Conservation (phyloP, 2,113 vertebrate species). For the Emberiza fucata region DNA sequence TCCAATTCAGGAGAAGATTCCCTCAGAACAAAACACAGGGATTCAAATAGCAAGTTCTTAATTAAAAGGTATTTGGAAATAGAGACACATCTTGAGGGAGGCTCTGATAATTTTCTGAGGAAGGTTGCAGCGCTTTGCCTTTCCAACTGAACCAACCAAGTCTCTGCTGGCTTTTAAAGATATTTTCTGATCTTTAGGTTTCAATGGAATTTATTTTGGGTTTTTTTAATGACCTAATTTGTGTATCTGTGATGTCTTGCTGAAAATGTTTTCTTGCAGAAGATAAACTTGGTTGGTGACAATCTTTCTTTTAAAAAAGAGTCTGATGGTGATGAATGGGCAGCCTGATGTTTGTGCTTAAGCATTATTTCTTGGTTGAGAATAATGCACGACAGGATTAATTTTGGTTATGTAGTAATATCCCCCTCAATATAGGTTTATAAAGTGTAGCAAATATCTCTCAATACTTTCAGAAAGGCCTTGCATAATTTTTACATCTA, state of each 20-base stretch:
- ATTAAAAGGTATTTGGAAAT: background rate
- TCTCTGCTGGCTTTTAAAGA: background rate
- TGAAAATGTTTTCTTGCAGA: background rate
- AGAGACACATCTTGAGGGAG: background rate
- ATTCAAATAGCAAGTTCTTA: background rate
- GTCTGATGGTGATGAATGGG: background rate
- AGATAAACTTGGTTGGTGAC: background rate
- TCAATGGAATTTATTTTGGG: background rate
- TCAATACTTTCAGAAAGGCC: background rate
- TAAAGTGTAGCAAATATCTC: background rate
- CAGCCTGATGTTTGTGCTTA: background rate
- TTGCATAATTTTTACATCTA: background rate
- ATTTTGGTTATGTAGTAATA: background rate
- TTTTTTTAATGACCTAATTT: too few species aligned
- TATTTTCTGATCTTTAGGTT: background rate
- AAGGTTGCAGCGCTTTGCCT: background rate
- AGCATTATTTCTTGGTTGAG: background rate
- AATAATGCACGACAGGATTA: background rate
- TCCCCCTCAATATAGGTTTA: background rate
- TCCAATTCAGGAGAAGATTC: background rate
- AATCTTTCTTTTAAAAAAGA: background rate
- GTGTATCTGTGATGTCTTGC: background rate
- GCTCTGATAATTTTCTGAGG: background rate
- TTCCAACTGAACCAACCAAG: background rate
- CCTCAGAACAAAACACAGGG: background rate